Evolutionary conservation across 1,140 invertebrate genomes (phyloP).

Genomic region (Drosophila truncata): DNA sequence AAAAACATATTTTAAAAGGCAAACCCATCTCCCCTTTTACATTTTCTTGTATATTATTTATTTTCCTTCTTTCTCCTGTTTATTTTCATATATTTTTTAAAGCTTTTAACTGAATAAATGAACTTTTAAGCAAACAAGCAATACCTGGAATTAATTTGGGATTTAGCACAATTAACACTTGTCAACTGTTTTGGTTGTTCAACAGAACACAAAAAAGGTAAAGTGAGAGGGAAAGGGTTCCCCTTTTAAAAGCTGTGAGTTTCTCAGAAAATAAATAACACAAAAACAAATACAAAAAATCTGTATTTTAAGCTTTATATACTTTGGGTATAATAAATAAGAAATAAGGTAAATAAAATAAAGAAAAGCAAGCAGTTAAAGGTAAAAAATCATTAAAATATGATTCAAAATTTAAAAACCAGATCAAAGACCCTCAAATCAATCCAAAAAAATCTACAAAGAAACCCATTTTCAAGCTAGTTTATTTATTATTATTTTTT

Average conservation of each 20-base stretch:
- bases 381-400: background rate
- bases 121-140: background rate
- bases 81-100: background rate
- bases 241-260: background rate
- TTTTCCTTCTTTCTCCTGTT: background rate
- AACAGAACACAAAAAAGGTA: background rate
- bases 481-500: background rate
- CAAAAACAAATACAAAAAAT: background rate
- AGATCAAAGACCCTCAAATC: background rate
- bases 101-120: constrained; percentile 10
- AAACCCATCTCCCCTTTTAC: background rate
- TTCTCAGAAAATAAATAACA: background rate
- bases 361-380: background rate
- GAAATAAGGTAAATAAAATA: background rate
- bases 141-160: constrained; percentile 13
- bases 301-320: background rate
- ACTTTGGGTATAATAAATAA: background rate
- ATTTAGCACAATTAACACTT: constrained; percentile 55
- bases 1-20: background rate
- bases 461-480: background rate
- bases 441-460: background rate
- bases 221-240: background rate
- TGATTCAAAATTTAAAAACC: background rate
- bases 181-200: constrained; percentile 39
- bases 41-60: background rate